phyloP scores from a whole-genome alignment of 2,113 vertebrate species.

The Solea solea region DNA sequence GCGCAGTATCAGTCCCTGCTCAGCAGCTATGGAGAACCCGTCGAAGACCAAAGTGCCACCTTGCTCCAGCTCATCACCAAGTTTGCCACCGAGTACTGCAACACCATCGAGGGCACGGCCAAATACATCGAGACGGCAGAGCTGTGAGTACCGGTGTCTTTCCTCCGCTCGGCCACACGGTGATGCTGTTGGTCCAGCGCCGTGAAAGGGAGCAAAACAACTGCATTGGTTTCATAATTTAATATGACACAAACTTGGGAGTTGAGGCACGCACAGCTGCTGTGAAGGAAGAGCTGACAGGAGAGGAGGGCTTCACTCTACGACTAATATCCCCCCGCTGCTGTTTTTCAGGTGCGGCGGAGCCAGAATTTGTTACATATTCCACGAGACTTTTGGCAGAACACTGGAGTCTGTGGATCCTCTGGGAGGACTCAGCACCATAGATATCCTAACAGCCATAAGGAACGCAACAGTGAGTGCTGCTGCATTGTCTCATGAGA shows the following conservation, averaged over 20 bases:
- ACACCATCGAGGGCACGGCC: slow-evolving; percentile 98
- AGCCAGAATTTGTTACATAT: slow-evolving; percentile 98
- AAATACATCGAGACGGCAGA: slow-evolving; percentile 99
- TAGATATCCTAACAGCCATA: slow-evolving; percentile 97
- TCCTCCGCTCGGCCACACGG: slow-evolving; percentile 34
- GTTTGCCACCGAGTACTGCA: slow-evolving; percentile 98
- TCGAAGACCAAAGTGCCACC: slow-evolving; percentile 96
- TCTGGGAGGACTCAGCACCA: slow-evolving; percentile 95
- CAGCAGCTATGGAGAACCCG: slow-evolving; percentile 95
- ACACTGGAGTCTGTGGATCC: slow-evolving; percentile 98
- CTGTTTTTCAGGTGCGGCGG: slow-evolving; percentile 91
- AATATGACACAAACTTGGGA: slow-evolving; percentile 53
- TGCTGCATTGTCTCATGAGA: background rate
- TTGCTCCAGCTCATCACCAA: slow-evolving; percentile 99
- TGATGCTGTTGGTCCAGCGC: slow-evolving; percentile 51
- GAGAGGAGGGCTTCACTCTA: slow-evolving; percentile 52
- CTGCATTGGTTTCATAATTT: slow-evolving; percentile 69
- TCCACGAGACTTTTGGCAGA: slow-evolving; percentile 98
- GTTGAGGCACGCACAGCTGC: slow-evolving; percentile 58
- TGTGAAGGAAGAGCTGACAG: slow-evolving; percentile 56
- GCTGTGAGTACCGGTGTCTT: slow-evolving; percentile 85
- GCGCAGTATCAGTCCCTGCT: slow-evolving; percentile 97
- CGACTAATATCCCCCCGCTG: slow-evolving; percentile 39
- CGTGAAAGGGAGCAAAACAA: slow-evolving; percentile 29
- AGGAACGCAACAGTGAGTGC: slow-evolving; percentile 95